Base-by-base conservation (phyloP, 1,140 invertebrate genomes). In the Pseudobourletiella spinata region DNA sequence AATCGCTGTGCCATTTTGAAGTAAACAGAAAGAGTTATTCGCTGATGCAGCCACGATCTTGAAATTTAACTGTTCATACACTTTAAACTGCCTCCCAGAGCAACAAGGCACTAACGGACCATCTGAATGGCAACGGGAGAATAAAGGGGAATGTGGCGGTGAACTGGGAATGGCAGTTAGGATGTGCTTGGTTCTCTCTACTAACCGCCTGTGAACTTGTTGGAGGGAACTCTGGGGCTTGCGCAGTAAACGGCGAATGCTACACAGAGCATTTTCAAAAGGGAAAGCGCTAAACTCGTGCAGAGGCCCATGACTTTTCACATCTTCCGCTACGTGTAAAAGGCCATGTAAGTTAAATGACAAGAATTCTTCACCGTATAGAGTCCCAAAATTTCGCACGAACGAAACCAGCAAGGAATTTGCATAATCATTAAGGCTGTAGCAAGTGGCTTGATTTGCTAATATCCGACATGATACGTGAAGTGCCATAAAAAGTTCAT, bases 401-500 rank as follows among this genome's bases (percentile, higher is more conserved):
- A 76, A 76, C 22, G 60, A 42, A 18, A 29, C 16, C 22, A 76
- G 35, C 11, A 75, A 63, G 6, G 61, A 25, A n/a, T 70, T 30
- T 24, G 73, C 71, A 71, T 74, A 74, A 11, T 72, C 59, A 48
- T 42, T 62, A 1, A 39, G 63, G 66, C 54, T 48, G 22, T 15
- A 18, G 26, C 29, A 46, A 32, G 64, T 25, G 61, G 63, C 20
- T 57, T 62, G 60, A 25, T 29, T 66, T 15, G 69, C 42, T 26
- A 77, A 64, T 42, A 75, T 71, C 46, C 58, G 67, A 20, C 78
- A 70, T 25, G 67, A 69, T 57, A 72, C 66, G 65, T 71, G 73
- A 22, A 79, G 63, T 20, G 68, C 32, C 26, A 77, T 43, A 69
- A 79, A 79, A 63, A 78, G 66, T 42, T 74, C 52, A 72, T 75